Percentiles rank a stretch among this genome's conserved stretches.
Conservation (phyloP, 92 coral and sea anemone species). For the Heliopora coerulea region DNA sequence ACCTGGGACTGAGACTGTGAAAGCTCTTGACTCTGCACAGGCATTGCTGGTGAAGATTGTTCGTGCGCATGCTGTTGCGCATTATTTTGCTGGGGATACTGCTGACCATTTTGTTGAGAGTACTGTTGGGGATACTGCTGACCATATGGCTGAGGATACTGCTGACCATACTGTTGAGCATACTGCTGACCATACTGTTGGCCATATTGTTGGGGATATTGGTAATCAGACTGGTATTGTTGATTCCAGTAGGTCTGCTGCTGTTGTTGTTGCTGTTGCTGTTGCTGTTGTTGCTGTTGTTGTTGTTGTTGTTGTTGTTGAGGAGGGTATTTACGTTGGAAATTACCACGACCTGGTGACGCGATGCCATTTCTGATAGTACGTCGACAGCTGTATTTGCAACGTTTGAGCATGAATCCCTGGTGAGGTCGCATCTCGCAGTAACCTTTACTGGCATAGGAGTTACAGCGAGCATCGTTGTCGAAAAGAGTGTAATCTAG, state of each 20-base stretch:
- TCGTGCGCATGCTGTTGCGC: background rate
- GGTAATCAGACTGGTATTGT: constrained; percentile 1
- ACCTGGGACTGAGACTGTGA: background rate
- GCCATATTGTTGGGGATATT: constrained; percentile 44
- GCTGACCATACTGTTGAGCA: constrained; percentile 35
- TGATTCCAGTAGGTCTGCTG: background rate
- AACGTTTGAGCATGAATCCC: constrained; percentile 72
- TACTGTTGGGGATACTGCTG: background rate
- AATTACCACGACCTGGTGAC: constrained; percentile 32
- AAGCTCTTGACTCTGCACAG: constrained; percentile 22
- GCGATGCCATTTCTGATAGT: constrained; percentile 15
- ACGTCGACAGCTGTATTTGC: constrained; percentile 66
- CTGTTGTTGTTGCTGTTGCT: background rate
- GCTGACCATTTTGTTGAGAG: background rate
- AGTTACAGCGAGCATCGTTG: constrained; percentile 77
- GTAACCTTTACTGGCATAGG: constrained; percentile 58
- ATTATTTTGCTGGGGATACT: background rate
- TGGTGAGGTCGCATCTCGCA: constrained; percentile 76
- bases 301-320: constrained; percentile 24
- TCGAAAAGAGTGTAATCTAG: constrained; percentile 68
- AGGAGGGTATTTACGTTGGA: constrained; percentile 40
- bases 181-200: constrained; percentile 50
- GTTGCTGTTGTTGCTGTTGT: background rate
- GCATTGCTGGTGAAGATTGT: constrained; percentile 2
- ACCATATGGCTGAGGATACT: constrained; percentile 27